Evolutionary conservation across 2,888 invertebrate genomes (phyloP).

Genomic region (Lepidocyrtinus sp.): DNA sequence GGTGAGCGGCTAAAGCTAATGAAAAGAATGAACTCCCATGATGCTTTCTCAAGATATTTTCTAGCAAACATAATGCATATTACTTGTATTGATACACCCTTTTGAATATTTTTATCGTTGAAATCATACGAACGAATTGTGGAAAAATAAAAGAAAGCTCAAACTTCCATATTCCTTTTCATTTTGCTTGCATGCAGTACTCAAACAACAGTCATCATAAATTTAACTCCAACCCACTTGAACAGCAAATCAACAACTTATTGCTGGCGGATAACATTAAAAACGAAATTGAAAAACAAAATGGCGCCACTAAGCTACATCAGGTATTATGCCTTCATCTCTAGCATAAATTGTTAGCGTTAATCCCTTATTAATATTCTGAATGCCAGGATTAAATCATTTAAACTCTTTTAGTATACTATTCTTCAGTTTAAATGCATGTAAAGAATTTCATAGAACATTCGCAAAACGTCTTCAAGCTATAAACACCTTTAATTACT

Average conservation of each 20-base stretch:
- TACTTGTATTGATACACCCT: slow-evolving; percentile 14
- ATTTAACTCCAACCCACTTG: not conserved
- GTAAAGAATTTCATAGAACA: not conserved
- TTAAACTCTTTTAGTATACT: no score
- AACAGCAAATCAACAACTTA: slow-evolving; percentile 30
- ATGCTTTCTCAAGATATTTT: slow-evolving; percentile 45
- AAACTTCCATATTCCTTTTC: not conserved
- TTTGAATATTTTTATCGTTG: slow-evolving; percentile 21
- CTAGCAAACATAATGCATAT: slow-evolving; percentile 5
- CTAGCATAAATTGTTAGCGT: no score
- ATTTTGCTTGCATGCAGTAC: not conserved
- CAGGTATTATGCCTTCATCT: no score
- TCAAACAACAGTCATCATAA: not conserved
- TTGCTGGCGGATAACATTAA: slow-evolving; percentile 22
- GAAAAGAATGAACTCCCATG: slow-evolving; percentile 65
- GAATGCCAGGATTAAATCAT: no score
- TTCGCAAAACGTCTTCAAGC: not conserved
- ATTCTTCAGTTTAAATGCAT: slow-evolving; percentile 8
- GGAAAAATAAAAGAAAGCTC: not conserved
- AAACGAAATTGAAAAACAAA: slow-evolving; percentile 40
- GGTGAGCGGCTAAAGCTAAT: slow-evolving; percentile 64
- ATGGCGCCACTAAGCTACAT: slow-evolving; percentile 42
- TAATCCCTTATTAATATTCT: no score
- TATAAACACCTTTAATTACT: no score
- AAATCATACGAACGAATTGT: slow-evolving; percentile 16